These are phyloP conservation scores for Eremophila alpestris DNA, from an alignment of 2,797 vertebrate species.

Conservation along the genomic window DNA sequence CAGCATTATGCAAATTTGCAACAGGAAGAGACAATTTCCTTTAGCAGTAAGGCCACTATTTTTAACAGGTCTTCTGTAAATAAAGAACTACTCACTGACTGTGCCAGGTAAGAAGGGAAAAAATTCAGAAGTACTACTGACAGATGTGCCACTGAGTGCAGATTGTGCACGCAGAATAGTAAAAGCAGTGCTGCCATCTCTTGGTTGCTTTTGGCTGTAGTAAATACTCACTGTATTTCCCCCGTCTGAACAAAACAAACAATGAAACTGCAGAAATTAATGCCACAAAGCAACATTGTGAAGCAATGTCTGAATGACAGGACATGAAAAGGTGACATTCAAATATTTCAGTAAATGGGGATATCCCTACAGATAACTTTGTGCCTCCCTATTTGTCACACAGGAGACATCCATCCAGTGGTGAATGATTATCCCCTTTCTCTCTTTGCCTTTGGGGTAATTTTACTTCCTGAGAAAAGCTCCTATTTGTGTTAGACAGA, in stretches of 20 bases:
- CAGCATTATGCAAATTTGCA: not conserved
- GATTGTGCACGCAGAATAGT: not conserved
- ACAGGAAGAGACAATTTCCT: not conserved
- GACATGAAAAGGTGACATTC: not conserved
- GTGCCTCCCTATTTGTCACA: not conserved
- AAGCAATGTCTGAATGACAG: not conserved
- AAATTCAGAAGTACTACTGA: not conserved
- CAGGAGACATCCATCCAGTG: not conserved
- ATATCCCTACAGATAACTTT: not conserved
- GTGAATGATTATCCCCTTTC: not conserved
- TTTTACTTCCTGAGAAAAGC: not conserved
- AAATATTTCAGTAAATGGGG: not conserved
- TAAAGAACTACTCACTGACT: not conserved
- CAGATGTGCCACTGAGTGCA: not conserved
- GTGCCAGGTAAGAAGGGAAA: not conserved
- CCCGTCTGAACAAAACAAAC: not conserved
- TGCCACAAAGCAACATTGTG: not conserved
- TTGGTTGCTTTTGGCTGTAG: constrained; percentile 18
- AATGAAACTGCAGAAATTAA: not conserved
- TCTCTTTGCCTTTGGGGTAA: not conserved
- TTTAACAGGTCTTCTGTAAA: not conserved
- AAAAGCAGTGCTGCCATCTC: constrained; percentile 75
- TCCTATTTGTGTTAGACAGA: not conserved
- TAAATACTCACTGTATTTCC: not conserved
- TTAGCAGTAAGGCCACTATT: not conserved